Evolutionary conservation across 2,797 vertebrate genomes (phyloP), one percentile per base, ranked within the genome.

Genomic region (Acanthis flammea): DNA sequence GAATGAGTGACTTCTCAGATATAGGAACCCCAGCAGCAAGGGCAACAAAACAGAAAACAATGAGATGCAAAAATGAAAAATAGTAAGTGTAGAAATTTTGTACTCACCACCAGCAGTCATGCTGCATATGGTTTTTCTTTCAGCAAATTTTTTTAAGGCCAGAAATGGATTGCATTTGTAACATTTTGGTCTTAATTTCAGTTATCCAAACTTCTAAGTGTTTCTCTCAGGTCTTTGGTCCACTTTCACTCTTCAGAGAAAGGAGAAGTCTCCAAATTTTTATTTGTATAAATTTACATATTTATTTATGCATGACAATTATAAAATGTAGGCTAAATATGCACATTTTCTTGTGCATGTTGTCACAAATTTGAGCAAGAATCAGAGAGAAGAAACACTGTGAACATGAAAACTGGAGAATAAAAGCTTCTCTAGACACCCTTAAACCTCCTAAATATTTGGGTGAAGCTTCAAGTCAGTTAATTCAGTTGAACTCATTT

Each of bases 1-100:
- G 81, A 91, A 77, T 53, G 47, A 83, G 37, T 77, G 89, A 94
- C 41, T 78, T 44, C 68, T 94, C 67, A 89, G 48, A 62, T 66
- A 67, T 1, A 94, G 82, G n/a, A 94, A 80, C 39, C 21, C 78
- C 78, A 88, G 85, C 73, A 88, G 79, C 91, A 94, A 95, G 76
- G 92, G 42, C 88, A 94, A 88, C 27, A 88, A 65, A 78, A 47
- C 61, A 94, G 82, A 72, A 72, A 86, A 62, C 23, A 70, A 81
- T 17, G 14, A 72, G 6, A 42, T 42, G 21, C 33, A 90, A 82
- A 87, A 66, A 44, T 60, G 16, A 35, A 66, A 83, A 87, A 31
- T 10, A 76, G 4, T 22, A 73, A 42, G 41, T 62, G 28, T 33
- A 57, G 41, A 33, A 19, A 41, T 77, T 90, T 88, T 75, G 35